These are phyloP conservation scores for Callipepla squamata DNA, from an alignment of 2,113 vertebrate genomes.

Conservation along the genomic window DNA sequence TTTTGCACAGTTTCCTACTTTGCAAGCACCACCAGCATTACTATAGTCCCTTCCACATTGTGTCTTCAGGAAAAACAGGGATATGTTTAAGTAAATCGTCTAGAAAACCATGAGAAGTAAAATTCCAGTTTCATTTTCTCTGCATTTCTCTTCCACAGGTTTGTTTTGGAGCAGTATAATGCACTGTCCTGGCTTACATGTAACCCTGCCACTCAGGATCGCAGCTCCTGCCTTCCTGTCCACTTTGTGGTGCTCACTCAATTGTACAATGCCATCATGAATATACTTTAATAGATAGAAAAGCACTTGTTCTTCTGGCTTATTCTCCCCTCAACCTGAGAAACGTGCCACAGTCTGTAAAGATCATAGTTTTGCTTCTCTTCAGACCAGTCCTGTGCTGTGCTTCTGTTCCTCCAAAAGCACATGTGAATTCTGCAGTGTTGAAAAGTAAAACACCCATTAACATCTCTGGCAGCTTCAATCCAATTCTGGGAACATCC, in stretches of 20 bases:
- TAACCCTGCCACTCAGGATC: conserved; percentile 96
- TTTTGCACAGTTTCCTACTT: neutral
- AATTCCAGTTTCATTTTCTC: neutral
- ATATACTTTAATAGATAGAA: conserved; percentile 85
- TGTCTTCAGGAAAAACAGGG: neutral
- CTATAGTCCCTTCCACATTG: neutral
- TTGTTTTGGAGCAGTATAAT: conserved; percentile 94
- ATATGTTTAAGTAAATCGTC: too few relatives aligned
- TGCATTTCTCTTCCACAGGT: conserved; percentile 78
- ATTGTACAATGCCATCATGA: conserved; percentile 98
- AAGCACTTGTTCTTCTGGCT: conserved; percentile 71
- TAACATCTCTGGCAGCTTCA: conserved; percentile 66
- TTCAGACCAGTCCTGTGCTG: conserved; percentile 64
- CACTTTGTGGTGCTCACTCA: conserved; percentile 97
- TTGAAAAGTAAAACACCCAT: conserved; percentile 40
- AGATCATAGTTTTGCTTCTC: conserved; percentile 41
- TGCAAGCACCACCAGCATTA: fast-evolving
- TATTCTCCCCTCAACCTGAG: conserved; percentile 51
- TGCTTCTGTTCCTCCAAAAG: conserved; percentile 59
- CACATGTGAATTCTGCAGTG: conserved; percentile 63
- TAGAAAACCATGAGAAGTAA: neutral
- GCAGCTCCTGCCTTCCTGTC: conserved; percentile 97
- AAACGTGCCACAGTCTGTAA: conserved; percentile 56
- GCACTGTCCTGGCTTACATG: conserved; percentile 94
- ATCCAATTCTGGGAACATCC: conserved; percentile 64